Conservation (phyloP, 2,888 invertebrate species). For the Melanostoma scalare region DNA sequence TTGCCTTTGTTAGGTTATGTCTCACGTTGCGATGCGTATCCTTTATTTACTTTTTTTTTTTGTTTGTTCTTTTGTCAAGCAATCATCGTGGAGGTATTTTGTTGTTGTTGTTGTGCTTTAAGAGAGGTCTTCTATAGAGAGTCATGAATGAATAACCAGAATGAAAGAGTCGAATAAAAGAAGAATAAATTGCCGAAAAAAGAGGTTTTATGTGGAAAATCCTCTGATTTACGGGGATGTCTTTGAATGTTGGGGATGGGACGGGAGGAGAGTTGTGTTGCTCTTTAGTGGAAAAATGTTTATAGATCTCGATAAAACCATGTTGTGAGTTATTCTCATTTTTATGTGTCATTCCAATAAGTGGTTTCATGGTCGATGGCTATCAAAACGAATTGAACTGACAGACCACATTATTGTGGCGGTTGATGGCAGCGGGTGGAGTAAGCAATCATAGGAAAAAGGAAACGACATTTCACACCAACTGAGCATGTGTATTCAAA, state of each 20-base stretch:
- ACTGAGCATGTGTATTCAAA: too few relatives aligned
- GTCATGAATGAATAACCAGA: conserved; percentile 41
- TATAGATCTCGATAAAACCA: conserved; percentile 15
- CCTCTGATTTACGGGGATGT: conserved; percentile 58
- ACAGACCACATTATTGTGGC: conserved; percentile 48
- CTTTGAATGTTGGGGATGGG: conserved; percentile 23
- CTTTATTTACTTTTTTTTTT: conserved; percentile 9
- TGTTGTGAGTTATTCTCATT: conserved; percentile 14
- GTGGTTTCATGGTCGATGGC: conserved; percentile 17
- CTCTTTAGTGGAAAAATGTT: conserved; percentile 52
- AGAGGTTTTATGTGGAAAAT: conserved; percentile 51
- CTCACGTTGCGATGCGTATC: conserved; percentile 56
- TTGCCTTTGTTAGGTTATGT: conserved; percentile 70
- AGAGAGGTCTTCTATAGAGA: conserved; percentile 15
- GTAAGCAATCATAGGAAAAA: too few relatives aligned
- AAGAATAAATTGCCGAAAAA: conserved; percentile 15
- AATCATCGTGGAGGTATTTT: conserved; percentile 30
- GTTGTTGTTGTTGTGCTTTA: background rate
- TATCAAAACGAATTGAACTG: conserved; percentile 28
- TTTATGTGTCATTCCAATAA: background rate
- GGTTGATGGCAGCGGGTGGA: conserved; percentile 14
- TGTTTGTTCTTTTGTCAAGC: conserved; percentile 7
- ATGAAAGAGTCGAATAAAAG: conserved; percentile 4
- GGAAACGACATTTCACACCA: too few relatives aligned
- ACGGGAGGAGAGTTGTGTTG: conserved; percentile 12